Percentiles rank a stretch among this genome's conserved stretches.
Conservation (phyloP, 2,888 invertebrate species). For the Cremastobaeus sp. region DNA sequence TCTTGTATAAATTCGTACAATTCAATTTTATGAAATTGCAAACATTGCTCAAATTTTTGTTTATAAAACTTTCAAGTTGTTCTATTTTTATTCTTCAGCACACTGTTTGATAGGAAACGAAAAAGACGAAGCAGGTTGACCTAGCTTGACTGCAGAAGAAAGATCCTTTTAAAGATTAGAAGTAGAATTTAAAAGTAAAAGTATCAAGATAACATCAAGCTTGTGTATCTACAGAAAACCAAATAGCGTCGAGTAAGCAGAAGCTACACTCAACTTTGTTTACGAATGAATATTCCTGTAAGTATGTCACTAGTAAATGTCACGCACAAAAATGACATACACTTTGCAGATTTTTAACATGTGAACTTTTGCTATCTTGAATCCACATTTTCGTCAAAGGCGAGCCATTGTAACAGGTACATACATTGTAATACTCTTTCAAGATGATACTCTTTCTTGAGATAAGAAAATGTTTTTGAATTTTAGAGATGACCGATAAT, state of each 20-base stretch:
- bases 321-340: conserved; percentile 58
- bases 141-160: conserved; percentile 50
- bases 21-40: too few relatives aligned
- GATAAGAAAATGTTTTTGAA: too few relatives aligned
- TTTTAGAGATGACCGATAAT: too few relatives aligned
- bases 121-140: conserved; percentile 45
- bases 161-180: conserved; percentile 59
- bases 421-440: conserved; percentile 37
- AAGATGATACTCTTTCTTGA: conserved; percentile 9
- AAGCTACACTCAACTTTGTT: conserved; percentile 44
- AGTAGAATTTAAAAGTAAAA: conserved; percentile 59
- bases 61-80: too few relatives aligned
- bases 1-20: too few relatives aligned
- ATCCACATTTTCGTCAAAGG: conserved; percentile 26
- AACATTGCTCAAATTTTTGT: too few relatives aligned
- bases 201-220: conserved; percentile 59
- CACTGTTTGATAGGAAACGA: conserved; percentile 51
- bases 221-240: conserved; percentile 48
- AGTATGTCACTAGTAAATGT: conserved; percentile 57
- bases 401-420: conserved; percentile 21
- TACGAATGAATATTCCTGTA: conserved; percentile 57
- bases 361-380: conserved; percentile 42
- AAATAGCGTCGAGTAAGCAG: conserved; percentile 39
- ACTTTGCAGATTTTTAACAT: conserved; percentile 34
- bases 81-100: conserved; percentile 44